These are phyloP conservation scores for Pemphigus obesinymphae DNA, from an alignment of 1,140 invertebrate genomes.

Conservation along the genomic window DNA sequence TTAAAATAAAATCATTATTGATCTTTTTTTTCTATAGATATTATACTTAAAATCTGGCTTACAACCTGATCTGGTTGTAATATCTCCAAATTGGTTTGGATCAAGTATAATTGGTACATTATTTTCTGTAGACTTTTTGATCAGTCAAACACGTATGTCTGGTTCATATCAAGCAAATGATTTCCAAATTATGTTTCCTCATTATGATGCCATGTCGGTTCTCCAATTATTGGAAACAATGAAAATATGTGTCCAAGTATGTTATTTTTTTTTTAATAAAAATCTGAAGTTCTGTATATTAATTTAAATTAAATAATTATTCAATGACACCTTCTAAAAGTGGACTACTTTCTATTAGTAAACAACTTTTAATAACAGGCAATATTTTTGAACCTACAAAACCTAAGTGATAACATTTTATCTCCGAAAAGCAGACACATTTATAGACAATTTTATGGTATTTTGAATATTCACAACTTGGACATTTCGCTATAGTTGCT, in stretches of 20 bases:
- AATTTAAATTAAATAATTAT: too few relatives aligned
- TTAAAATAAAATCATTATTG: neutral
- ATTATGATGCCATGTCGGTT: conserved; percentile 67
- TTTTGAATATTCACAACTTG: too few relatives aligned
- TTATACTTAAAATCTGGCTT: conserved; percentile 42
- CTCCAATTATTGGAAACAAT: conserved; percentile 65
- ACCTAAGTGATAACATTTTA: too few relatives aligned
- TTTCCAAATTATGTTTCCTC: conserved; percentile 70
- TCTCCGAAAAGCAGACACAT: too few relatives aligned
- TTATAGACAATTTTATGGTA: too few relatives aligned
- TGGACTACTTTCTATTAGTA: too few relatives aligned
- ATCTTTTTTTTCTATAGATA: conserved; percentile 19
- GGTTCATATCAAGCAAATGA: conserved; percentile 75
- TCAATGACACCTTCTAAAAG: too few relatives aligned
- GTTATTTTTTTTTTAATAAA: too few relatives aligned
- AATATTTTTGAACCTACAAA: too few relatives aligned
- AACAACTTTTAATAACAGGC: too few relatives aligned
- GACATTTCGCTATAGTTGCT: too few relatives aligned
- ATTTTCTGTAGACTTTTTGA: conserved; percentile 60
- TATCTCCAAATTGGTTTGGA: conserved; percentile 72
- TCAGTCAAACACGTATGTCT: conserved; percentile 62
- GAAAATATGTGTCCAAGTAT: conserved; percentile 65
- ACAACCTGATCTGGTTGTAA: conserved; percentile 61
- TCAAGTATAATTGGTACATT: conserved; percentile 66
- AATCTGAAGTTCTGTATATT: too few relatives aligned